Percentiles rank a stretch among this genome's conserved stretches.
These are phyloP conservation scores for Dipus sagitta DNA, from an alignment of 2,797 vertebrate species.

Conservation along the genomic window DNA sequence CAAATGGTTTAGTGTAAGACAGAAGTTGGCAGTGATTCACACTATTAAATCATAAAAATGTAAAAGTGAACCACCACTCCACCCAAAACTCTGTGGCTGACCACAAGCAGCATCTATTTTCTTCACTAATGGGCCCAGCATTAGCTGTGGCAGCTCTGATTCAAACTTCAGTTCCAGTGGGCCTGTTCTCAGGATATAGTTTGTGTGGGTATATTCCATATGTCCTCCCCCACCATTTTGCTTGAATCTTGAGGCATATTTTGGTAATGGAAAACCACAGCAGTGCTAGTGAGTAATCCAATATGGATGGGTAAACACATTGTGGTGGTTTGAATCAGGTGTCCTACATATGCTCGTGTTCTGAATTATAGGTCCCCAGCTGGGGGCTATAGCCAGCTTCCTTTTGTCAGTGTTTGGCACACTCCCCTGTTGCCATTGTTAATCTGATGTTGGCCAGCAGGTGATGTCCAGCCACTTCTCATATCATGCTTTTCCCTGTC, in stretches of 20 bases:
- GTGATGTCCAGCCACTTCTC: too few species aligned
- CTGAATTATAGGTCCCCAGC: too few species aligned
- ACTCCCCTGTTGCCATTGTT: too few species aligned
- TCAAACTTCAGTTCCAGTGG: background rate
- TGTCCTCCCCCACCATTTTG: background rate
- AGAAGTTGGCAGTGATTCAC: background rate
- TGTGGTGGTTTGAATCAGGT: too few species aligned
- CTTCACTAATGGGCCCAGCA: background rate
- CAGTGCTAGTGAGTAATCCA: background rate
- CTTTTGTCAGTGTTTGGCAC: too few species aligned
- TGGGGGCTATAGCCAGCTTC: too few species aligned
- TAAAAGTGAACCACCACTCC: fast-evolving
- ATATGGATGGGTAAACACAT: background rate
- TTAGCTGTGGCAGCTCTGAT: background rate
- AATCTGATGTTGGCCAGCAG: too few species aligned
- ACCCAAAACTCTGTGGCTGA: background rate
- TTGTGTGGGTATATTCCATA: background rate
- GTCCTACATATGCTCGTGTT: too few species aligned
- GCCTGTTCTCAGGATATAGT: background rate
- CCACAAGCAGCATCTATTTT: background rate
- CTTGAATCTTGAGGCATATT: background rate
- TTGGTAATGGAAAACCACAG: background rate
- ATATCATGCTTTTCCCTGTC: too few species aligned
- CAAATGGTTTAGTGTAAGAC: background rate
- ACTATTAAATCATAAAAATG: background rate